Evolutionary conservation across 2,797 vertebrate genomes (phyloP).

Genomic region (Gadopsis bispinosus): DNA sequence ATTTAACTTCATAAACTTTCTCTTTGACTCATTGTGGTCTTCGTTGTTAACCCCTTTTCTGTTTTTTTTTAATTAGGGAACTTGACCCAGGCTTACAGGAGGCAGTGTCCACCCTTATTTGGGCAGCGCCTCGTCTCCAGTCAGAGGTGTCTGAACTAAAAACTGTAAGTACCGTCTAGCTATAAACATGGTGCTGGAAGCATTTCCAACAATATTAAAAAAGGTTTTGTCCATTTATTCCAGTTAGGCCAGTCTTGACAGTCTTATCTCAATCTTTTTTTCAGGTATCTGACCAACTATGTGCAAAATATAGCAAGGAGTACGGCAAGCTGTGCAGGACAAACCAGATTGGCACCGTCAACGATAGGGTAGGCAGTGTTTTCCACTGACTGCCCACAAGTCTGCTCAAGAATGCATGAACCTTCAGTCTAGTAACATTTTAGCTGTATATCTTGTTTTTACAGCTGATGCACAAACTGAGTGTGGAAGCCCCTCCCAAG

Average conservation of each 20-base stretch:
- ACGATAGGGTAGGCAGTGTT: conserved; percentile 89
- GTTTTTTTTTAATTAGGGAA: conserved; percentile 84
- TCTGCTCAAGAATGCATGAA: conserved; percentile 30
- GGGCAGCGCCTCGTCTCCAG: conserved; percentile 97
- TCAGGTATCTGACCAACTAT: conserved; percentile 97
- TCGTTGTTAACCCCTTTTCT: not conserved
- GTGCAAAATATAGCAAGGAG: conserved; percentile 99
- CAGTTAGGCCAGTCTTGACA: not conserved
- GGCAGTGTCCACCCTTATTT: conserved; percentile 96
- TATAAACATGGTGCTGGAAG: not conserved
- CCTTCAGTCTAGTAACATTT: not conserved
- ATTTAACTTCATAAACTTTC: not conserved
- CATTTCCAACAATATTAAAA: not conserved
- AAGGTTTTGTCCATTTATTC: not conserved
- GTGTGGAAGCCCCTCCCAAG: conserved; percentile 96
- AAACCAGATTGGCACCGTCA: conserved; percentile 99
- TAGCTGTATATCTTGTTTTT: conserved; percentile 11
- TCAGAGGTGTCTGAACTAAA: conserved; percentile 94
- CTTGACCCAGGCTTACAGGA: conserved; percentile 95
- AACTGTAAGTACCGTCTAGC: conserved; percentile 86
- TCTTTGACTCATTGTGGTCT: not conserved
- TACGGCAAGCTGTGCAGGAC: conserved; percentile 97
- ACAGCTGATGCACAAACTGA: conserved; percentile 98
- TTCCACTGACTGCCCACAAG: not conserved
- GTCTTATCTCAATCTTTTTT: conserved; percentile 32